A percentile compares a stretch with the other conserved stretches of the same genome.
Conservation (phyloP, 2,113 vertebrate genomes). For the Clupea harengus region DNA sequence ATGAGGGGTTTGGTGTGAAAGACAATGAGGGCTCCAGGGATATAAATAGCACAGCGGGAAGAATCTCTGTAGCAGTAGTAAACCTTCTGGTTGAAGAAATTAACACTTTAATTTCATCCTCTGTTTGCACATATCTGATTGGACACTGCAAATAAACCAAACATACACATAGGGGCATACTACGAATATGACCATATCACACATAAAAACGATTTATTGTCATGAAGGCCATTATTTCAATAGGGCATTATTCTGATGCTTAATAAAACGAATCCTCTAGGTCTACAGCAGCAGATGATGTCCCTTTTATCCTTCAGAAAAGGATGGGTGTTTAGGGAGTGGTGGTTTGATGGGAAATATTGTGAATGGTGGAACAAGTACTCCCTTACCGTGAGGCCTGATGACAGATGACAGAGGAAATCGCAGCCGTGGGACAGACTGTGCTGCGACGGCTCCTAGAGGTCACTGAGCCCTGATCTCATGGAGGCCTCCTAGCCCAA, state of each 20-base stretch:
- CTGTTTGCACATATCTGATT: background rate
- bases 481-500: background rate
- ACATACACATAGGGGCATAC: background rate
- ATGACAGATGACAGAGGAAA: constrained; percentile 5
- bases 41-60: background rate
- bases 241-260: background rate
- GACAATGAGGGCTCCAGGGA: background rate
- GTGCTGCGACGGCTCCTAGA: background rate
- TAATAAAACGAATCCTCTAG: background rate
- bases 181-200: background rate
- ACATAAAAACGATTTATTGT: background rate
- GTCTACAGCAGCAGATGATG: background rate
- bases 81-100: background rate
- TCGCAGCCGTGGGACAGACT: background rate
- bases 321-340: background rate
- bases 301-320: background rate
- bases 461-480: background rate
- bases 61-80: background rate
- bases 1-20: no score
- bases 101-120: background rate
- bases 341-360: background rate
- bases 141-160: background rate
- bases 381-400: background rate
- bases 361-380: background rate
- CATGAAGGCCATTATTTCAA: background rate